Evolutionary conservation across 2,113 vertebrate species (phyloP).

Genomic region (Caloenas nicobarica): DNA sequence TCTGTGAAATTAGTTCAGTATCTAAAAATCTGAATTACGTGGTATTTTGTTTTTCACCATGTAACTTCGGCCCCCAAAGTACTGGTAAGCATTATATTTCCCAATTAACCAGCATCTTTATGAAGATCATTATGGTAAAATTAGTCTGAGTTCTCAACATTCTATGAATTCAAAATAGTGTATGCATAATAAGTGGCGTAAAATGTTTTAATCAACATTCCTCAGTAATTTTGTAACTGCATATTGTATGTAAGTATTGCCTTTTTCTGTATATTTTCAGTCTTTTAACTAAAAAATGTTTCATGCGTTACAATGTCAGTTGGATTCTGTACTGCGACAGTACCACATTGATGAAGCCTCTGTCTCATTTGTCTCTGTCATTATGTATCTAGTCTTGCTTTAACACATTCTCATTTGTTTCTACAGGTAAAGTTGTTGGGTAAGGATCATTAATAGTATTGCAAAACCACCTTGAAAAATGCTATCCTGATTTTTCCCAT

Average conservation of each 20-base stretch:
- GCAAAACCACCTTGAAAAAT: neutral
- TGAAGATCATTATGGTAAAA: neutral
- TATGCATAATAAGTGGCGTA: neutral
- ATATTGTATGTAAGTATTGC: neutral
- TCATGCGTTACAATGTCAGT: neutral
- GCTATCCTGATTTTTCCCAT: neutral
- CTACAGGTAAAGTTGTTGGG: neutral
- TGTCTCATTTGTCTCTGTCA: neutral
- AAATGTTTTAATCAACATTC: neutral
- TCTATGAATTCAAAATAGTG: neutral
- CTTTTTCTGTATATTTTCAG: neutral
- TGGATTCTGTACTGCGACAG: neutral
- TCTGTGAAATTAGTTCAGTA: slow-evolving; percentile 31
- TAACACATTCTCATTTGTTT: neutral
- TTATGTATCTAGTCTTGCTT: neutral
- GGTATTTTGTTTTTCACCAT: neutral
- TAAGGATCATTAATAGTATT: neutral
- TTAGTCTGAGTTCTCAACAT: neutral
- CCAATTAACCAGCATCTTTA: neutral
- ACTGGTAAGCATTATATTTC: neutral
- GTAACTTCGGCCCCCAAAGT: neutral
- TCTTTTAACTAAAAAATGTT: neutral
- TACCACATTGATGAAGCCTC: neutral
- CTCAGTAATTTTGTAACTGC: neutral
- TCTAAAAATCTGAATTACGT: slow-evolving; percentile 20